These are phyloP conservation scores for Helarctos malayanus DNA, from an alignment of 2,797 vertebrate species.

Conservation along the genomic window DNA sequence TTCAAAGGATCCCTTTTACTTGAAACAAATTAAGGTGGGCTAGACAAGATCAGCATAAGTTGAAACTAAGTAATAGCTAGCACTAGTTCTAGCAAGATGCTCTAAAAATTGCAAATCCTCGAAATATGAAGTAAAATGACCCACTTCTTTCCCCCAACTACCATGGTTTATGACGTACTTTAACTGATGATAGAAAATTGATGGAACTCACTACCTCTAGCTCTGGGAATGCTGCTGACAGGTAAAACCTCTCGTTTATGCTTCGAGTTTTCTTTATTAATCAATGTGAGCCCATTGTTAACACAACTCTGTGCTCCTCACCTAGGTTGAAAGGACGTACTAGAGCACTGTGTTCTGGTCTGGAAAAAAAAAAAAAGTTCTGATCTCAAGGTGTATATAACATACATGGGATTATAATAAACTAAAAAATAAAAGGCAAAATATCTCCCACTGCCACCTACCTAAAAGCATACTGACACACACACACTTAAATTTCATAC, in stretches of 20 bases:
- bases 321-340: background rate
- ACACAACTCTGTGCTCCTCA: background rate
- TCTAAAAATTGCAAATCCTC: constrained; percentile 30
- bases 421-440: constrained; percentile 14
- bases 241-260: background rate
- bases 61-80: constrained; percentile 44
- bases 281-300: background rate
- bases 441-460: background rate
- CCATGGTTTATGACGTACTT: background rate
- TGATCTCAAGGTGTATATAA: background rate
- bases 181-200: background rate
- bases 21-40: constrained; percentile 55
- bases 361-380: background rate
- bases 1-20: constrained; percentile 21
- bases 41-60: constrained; percentile 78
- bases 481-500: background rate
- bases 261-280: background rate
- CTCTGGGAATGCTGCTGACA: constrained; percentile 1
- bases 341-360: background rate
- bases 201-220: background rate
- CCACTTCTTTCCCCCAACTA: too few relatives aligned
- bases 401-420: background rate
- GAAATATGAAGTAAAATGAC: background rate
- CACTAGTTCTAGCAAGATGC: background rate
- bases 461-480: background rate